Percentiles rank a stretch among this genome's conserved stretches.
Evolutionary conservation across 2,888 invertebrate species (phyloP).

Genomic region (Gandaritis pyraliata): DNA sequence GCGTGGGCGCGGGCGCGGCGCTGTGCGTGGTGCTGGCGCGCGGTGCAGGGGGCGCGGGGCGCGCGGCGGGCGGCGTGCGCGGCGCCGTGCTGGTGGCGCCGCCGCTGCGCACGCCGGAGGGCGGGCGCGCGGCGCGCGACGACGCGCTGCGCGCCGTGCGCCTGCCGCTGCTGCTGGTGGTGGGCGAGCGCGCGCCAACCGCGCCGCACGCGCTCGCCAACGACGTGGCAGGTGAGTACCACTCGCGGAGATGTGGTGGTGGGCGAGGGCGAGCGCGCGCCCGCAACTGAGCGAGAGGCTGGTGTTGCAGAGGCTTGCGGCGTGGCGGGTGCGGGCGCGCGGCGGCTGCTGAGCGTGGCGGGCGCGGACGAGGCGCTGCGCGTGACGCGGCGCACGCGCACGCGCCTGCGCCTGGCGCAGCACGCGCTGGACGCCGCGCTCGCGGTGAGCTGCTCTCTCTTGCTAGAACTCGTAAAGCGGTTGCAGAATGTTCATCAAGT

Average conservation of each 20-base stretch:
- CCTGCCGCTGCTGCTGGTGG: constrained; percentile 54
- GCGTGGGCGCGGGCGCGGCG: constrained; percentile 48
- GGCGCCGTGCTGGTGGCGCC: constrained; percentile 89
- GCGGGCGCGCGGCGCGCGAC: constrained; percentile 86
- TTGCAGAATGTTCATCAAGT: no score
- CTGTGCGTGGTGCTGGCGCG: constrained; percentile 59
- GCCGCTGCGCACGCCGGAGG: constrained; percentile 87
- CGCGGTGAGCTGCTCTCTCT: constrained; percentile 32
- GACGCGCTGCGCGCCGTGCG: constrained; percentile 81
- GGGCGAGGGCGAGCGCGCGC: constrained; percentile 80
- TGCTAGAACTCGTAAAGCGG: no score
- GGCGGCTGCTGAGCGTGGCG: constrained; percentile 60
- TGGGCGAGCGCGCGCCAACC: constrained; percentile 48
- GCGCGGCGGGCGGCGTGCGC: constrained; percentile 45
- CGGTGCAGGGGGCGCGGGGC: constrained; percentile 45
- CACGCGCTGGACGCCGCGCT: constrained; percentile 86
- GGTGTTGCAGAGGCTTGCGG: constrained; percentile 46
- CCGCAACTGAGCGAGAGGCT: constrained; percentile 44
- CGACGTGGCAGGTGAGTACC: constrained; percentile 47
- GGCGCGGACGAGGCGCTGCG: constrained; percentile 69
- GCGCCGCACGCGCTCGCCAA: constrained; percentile 79
- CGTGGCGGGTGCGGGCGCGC: constrained; percentile 80
- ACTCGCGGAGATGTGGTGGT: constrained; percentile 2
- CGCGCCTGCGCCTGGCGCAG: constrained; percentile 87
- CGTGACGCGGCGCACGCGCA: constrained; percentile 84